Conservation (phyloP, 1,140 invertebrate genomes). For the Rhyzopertha dominica region DNA sequence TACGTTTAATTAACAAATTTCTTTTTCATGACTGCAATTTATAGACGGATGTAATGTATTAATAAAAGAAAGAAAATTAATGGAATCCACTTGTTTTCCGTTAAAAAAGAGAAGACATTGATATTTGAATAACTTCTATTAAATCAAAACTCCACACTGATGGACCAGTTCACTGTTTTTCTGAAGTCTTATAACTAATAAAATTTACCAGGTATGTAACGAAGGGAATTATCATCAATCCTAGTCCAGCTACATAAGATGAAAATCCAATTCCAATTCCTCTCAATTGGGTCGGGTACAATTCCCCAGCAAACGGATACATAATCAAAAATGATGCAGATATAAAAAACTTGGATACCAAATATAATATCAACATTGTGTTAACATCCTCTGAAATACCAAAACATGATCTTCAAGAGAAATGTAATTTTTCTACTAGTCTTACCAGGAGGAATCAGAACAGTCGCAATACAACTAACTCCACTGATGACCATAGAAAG, state of each 20-base stretch:
- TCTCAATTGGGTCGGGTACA: slow-evolving; percentile 78
- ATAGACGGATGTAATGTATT: no score
- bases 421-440: neutral
- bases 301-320: slow-evolving; percentile 81
- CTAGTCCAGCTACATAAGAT: slow-evolving; percentile 77
- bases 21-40: no score
- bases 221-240: slow-evolving; percentile 81
- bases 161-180: no score
- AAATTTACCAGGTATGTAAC: slow-evolving; percentile 77
- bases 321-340: slow-evolving; percentile 85
- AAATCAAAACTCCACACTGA: no score
- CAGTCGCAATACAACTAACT: slow-evolving; percentile 69
- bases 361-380: slow-evolving; percentile 67
- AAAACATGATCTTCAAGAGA: neutral
- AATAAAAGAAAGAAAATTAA: no score
- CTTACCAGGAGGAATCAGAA: slow-evolving; percentile 64
- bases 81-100: no score
- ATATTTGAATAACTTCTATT: no score
- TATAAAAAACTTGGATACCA: slow-evolving; percentile 82
- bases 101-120: no score
- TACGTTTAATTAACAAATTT: no score
- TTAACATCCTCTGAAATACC: slow-evolving; percentile 61
- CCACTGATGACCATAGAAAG: slow-evolving; percentile 76
- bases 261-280: slow-evolving; percentile 82
- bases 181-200: no score